Base-by-base conservation (phyloP, 2,797 vertebrate species). In the Sebastes trivittatus region DNA sequence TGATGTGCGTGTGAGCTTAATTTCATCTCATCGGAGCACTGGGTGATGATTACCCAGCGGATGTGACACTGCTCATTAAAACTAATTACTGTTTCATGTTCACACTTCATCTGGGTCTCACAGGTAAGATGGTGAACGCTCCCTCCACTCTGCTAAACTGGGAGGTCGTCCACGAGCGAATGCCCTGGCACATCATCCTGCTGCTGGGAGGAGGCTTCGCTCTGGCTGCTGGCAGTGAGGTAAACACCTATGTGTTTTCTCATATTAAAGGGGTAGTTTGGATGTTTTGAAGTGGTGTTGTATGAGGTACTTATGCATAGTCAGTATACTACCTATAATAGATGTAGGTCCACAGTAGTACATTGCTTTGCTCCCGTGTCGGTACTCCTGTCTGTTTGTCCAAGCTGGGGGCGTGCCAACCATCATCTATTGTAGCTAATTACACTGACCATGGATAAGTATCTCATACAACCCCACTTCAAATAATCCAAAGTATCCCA, bases 181-280 rank as follows among this genome's bases (percentile, higher is more conserved):
- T 99, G 97, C 97, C 98, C 0, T 99, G 98, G 98, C 97, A 97
- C 88, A 96, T 99, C 18, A 75, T 99, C 32, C 72, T 99, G 71
- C 95, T 99, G 81, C 92, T 99, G 88, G 98, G 98, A 59, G 98
- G 98, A 30, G 98, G 98, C 78, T 99, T 97, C 20, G 98, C 98
- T 80, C 90, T 99, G 87, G 98, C 98, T 82, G 95, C 94, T 4
- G 98, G 96, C 86, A 98, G 98, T 7, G 97, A 98, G 97, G 98
- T 99, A 91, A 92, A 76, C 62, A 69, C 11, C 11, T 8, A 29
- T 46, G 42, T 46, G 42, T 46, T 46, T 46, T 46, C 16, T 18
- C 42, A 42, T 20, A 20, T 46, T 6, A 65, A 25, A 18, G 22
- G 36, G 2, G 46, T 4, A 20, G 16, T 7, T 11, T 9, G 4